Conservation (phyloP, 2,888 invertebrate genomes). For the Eustalomyia histrio region DNA sequence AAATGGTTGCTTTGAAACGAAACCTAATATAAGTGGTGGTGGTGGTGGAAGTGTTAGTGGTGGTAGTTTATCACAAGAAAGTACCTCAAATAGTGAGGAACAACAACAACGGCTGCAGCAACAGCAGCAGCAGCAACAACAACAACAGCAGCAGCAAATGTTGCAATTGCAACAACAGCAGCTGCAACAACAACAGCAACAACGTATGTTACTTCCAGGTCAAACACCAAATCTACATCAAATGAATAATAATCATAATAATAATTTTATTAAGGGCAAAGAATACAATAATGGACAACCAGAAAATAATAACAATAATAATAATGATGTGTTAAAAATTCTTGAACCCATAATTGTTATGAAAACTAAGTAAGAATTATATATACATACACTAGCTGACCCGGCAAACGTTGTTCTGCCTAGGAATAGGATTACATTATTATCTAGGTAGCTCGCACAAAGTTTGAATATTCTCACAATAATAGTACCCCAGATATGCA, state of each 20-base stretch:
- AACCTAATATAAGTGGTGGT: slow-evolving; percentile 62
- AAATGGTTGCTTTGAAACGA: slow-evolving; percentile 72
- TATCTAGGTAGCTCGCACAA: no score
- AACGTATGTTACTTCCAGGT: slow-evolving; percentile 63
- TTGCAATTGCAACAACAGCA: slow-evolving; percentile 67
- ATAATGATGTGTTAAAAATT: slow-evolving; percentile 75
- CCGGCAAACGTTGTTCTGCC: no score
- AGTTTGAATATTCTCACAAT: no score
- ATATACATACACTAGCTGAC: no score
- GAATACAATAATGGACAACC: slow-evolving; percentile 72
- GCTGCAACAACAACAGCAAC: slow-evolving; percentile 69
- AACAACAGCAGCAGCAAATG: slow-evolving; percentile 64
- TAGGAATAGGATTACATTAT: no score
- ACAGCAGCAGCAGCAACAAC: slow-evolving; percentile 55
- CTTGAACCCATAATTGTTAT: slow-evolving; percentile 80
- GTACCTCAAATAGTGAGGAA: slow-evolving; percentile 66
- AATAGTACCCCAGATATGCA: no score
- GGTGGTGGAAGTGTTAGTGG: slow-evolving; percentile 62
- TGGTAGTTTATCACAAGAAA: slow-evolving; percentile 61
- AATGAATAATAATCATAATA: slow-evolving; percentile 64
- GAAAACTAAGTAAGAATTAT: slow-evolving; percentile 79
- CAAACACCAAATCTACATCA: slow-evolving; percentile 70
- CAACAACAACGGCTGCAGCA: slow-evolving; percentile 58
- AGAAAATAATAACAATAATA: slow-evolving; percentile 78
- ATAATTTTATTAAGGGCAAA: slow-evolving; percentile 66